These are phyloP conservation scores for Ommatoiulus sabulosus DNA, from an alignment of 2,888 invertebrate genomes.

Conservation along the genomic window DNA sequence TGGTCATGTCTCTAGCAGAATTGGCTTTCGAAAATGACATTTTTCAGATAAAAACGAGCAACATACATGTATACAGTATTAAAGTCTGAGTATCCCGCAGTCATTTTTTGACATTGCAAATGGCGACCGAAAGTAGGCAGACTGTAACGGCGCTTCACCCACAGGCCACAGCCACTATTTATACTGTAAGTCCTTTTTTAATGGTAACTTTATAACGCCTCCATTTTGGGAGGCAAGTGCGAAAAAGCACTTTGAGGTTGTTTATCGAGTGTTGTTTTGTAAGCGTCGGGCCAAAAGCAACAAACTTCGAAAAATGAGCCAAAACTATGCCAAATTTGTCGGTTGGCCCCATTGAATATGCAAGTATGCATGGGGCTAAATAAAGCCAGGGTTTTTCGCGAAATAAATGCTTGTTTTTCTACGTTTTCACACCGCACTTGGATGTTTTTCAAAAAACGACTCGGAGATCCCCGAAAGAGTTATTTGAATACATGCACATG, in stretches of 20 bases:
- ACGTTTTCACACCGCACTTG: not conserved
- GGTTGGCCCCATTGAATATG: not conserved
- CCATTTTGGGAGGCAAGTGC: not conserved
- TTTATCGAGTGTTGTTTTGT: not conserved
- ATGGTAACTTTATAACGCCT: not conserved
- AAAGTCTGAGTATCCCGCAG: not conserved
- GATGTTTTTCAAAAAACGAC: not conserved
- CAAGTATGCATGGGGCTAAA: not conserved
- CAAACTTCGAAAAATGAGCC: not conserved
- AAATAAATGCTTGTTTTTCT: not conserved
- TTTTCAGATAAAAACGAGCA: no score
- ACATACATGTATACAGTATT: not conserved
- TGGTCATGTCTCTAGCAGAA: no score
- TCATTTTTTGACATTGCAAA: not conserved
- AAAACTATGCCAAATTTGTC: not conserved
- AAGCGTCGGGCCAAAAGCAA: not conserved
- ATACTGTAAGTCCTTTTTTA: not conserved
- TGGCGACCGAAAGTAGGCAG: not conserved
- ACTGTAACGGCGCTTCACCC: not conserved
- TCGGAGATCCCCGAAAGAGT: not conserved
- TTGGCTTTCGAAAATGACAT: no score
- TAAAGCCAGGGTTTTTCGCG: not conserved
- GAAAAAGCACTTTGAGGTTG: not conserved
- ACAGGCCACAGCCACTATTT: not conserved
- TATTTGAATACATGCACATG: no score